Base-by-base conservation (phyloP, 2,888 invertebrate species). In the Chymomyza amoena region DNA sequence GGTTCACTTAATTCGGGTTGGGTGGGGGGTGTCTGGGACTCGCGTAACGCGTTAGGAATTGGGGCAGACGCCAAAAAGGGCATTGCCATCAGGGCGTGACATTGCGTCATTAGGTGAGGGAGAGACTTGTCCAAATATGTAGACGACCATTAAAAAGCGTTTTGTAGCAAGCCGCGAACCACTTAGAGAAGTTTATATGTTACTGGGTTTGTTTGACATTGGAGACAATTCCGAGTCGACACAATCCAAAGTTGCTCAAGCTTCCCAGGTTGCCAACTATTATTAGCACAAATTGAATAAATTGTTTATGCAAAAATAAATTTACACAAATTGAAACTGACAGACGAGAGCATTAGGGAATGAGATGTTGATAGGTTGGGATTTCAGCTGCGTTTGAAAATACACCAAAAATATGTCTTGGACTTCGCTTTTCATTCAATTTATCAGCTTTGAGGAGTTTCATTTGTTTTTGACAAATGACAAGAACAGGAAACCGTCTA, bases 231-330 rank as follows among this genome's bases (percentile, higher is more conserved):
- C 7, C 13, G 15, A 15, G 28, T 28, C 5, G 0, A 50, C 28
- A 54, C 28, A 54, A 6, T 61, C 64, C 16, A 62, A 62, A 62
- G 61, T 62, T 32, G 15, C 54, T 16, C 52, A 20, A 18, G 9
- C 36, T 57, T 60, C 25, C 56, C 25, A 64, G 57, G 66, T 54
- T 66, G 10, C 68, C 25, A 25, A 57, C 64, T 70, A 76, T 79
- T 73, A 83, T 76, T 65, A 76, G 70, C 73, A 56, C 75, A 80
- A 84, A 88, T 84, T 86, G 84, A 86, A 75, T 88, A 76, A 86
- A 86, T 84, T 86, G 86, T 83, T 84, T 78, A 62, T 72, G 69
- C 76, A 71, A 72, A 70, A 70, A 70, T 65, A 73, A 83, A 79
- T 79, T 79, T 73, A 67, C 61, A 9, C 67, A 68, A 78, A 87